Conservation (phyloP, 2,888 invertebrate genomes). For the Scotopteryx bipunctaria region DNA sequence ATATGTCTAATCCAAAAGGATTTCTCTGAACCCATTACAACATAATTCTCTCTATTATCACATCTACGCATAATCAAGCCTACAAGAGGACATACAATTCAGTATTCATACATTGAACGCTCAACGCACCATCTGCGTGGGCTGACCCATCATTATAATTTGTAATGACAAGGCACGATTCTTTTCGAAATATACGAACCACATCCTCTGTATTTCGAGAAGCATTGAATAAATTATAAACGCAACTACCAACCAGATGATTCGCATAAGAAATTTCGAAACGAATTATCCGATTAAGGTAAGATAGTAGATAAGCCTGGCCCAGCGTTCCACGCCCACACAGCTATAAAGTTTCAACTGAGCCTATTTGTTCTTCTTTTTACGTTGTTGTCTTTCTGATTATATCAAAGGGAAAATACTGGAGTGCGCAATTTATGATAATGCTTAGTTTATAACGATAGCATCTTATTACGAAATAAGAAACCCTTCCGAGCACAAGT, state of each 20-base stretch:
- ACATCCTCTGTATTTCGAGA: slow-evolving; percentile 43
- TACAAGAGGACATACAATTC: slow-evolving; percentile 37
- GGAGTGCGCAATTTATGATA: slow-evolving; percentile 39
- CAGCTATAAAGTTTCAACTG: slow-evolving; percentile 45
- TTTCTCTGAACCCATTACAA: slow-evolving; percentile 5
- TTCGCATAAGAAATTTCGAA: slow-evolving; percentile 51
- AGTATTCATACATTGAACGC: slow-evolving; percentile 44
- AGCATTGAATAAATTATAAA: slow-evolving; percentile 49
- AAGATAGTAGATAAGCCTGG: slow-evolving; percentile 50
- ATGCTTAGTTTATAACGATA: slow-evolving; percentile 32
- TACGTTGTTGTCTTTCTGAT: slow-evolving; percentile 39
- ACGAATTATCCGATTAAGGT: slow-evolving; percentile 50
- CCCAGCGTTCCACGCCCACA: slow-evolving; percentile 48
- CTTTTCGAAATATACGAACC: slow-evolving; percentile 46
- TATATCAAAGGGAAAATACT: slow-evolving; percentile 47
- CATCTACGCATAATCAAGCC: slow-evolving; percentile 19
- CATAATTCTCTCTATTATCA: slow-evolving; percentile 11
- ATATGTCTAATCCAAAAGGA: background rate
- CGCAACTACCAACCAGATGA: slow-evolving; percentile 42
- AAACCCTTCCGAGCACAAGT: background rate
- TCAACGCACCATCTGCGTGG: slow-evolving; percentile 46
- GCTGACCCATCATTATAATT: slow-evolving; percentile 48
- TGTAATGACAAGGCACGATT: slow-evolving; percentile 48
- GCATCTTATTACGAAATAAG: slow-evolving; percentile 35
- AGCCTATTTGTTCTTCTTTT: slow-evolving; percentile 49